Evolutionary conservation across 1,140 invertebrate species (phyloP).

Genomic region (Drosophila sturtevanti): DNA sequence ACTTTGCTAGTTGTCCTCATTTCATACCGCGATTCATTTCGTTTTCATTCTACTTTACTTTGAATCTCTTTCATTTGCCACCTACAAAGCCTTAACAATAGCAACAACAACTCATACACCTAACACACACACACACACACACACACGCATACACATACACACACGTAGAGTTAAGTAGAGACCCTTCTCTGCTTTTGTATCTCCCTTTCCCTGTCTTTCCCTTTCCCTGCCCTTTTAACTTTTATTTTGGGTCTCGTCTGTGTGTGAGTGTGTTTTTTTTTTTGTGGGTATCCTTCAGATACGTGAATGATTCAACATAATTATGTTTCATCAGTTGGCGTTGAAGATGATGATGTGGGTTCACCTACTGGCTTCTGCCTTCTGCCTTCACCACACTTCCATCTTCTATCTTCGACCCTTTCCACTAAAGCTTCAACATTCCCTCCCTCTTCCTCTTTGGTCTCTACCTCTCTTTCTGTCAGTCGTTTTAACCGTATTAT

Average conservation of each 20-base stretch:
- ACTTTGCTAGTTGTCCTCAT: slow-evolving; percentile 16
- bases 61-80: slow-evolving; percentile 21
- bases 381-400: background rate
- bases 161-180: background rate
- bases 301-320: slow-evolving; percentile 76
- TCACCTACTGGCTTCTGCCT: background rate
- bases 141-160: background rate
- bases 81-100: slow-evolving; percentile 26
- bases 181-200: background rate
- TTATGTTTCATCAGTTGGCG: slow-evolving; percentile 62
- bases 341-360: slow-evolving; percentile 33
- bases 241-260: slow-evolving; percentile 31
- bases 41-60: slow-evolving; percentile 10
- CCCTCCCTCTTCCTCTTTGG: background rate
- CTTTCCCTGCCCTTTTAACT: slow-evolving; percentile 17
- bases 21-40: slow-evolving; percentile 21
- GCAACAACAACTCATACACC: slow-evolving; percentile 1
- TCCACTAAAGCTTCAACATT: no score
- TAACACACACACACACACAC: background rate
- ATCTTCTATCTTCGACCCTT: background rate
- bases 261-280: no score
- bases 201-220: background rate
- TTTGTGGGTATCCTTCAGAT: slow-evolving; percentile 53
- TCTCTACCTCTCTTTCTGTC: background rate
- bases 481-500: slow-evolving; percentile 61